Evolutionary conservation across 92 coral and sea anemone genomes (phyloP), one percentile per base, ranked within the genome.

Genomic region (Diadumene lineata): DNA sequence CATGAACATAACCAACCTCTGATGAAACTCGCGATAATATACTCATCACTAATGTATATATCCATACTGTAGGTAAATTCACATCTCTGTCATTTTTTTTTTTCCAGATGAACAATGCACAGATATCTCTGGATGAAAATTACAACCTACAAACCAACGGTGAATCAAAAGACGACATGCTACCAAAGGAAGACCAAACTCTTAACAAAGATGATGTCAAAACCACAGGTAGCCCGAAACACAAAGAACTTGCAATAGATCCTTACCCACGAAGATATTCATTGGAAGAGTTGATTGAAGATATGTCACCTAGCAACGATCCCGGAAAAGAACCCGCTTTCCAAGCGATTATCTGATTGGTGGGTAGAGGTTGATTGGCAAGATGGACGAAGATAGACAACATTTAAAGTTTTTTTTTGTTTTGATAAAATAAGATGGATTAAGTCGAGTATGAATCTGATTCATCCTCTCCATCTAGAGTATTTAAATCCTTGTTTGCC

Each of bases 241-340:
- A 58, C 10, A 26, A 61, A 22, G 78, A 73, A 55, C 53, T 56
- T 0, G 88, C 80, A 9, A 21, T 84, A 56, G 89, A 84, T 50
- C 50, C 66, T 19, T 86, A 77, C 64, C 94, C 94, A 11, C 79
- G 85, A 26, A 80, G 79, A 71, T 74, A 75, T 55, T 80, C 94
- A 6, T 76, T 89, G 16, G 91, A 89, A 46, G 84, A 86, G 28
- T 84, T 89, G 82, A 82, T 86, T 31, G 77, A 78, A 66, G 94
- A 89, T 56, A 83, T 76, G 86, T 25, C 86, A 67, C 94, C 94
- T 1, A 62, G 53, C 18, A 77, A 73, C 56, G 61, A 61, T 58
- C 16, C 70, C 19, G 31, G 60, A 7, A 70, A 70, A 51, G 72
- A 75, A 22, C 79, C 86, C 56, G 82, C 75, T 24, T 85, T 75